Conservation (phyloP, 1,140 invertebrate genomes). For the Saxidomus purpurata region DNA sequence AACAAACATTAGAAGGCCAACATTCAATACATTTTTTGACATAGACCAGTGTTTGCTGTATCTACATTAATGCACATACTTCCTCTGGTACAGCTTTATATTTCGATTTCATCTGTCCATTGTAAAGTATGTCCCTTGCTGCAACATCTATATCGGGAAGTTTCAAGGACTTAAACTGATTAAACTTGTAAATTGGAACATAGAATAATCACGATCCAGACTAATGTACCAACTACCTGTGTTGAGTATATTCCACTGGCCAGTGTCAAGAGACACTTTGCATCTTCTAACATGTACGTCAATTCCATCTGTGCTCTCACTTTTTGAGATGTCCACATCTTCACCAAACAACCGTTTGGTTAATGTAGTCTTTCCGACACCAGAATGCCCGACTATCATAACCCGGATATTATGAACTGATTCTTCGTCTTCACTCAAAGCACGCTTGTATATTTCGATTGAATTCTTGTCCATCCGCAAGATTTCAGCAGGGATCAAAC, state of each 20-base stretch:
- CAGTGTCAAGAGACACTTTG: slow-evolving; percentile 18
- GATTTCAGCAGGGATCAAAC: not conserved
- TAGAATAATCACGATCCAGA: too few relatives aligned
- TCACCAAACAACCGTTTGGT: slow-evolving; percentile 10
- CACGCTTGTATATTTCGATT: slow-evolving; percentile 20
- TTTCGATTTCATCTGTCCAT: too few relatives aligned
- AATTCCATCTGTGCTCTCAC: slow-evolving; percentile 22
- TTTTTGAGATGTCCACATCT: not conserved
- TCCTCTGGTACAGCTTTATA: not conserved
- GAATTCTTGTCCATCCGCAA: slow-evolving; percentile 8
- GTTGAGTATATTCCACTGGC: not conserved
- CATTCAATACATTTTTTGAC: too few relatives aligned
- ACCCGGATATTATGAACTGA: not conserved
- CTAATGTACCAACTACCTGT: slow-evolving; percentile 22
- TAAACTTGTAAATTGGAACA: not conserved
- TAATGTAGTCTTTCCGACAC: slow-evolving; percentile 17
- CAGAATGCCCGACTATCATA: slow-evolving; percentile 16
- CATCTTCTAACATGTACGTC: slow-evolving; percentile 19
- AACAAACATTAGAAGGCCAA: too few relatives aligned
- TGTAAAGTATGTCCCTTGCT: too few relatives aligned
- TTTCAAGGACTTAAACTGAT: too few relatives aligned
- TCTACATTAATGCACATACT: not conserved
- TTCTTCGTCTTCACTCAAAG: slow-evolving; percentile 16
- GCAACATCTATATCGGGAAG: too few relatives aligned
- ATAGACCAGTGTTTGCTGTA: too few relatives aligned